Base-by-base conservation (phyloP, 2,888 invertebrate species). In the Sepiola atlantica region DNA sequence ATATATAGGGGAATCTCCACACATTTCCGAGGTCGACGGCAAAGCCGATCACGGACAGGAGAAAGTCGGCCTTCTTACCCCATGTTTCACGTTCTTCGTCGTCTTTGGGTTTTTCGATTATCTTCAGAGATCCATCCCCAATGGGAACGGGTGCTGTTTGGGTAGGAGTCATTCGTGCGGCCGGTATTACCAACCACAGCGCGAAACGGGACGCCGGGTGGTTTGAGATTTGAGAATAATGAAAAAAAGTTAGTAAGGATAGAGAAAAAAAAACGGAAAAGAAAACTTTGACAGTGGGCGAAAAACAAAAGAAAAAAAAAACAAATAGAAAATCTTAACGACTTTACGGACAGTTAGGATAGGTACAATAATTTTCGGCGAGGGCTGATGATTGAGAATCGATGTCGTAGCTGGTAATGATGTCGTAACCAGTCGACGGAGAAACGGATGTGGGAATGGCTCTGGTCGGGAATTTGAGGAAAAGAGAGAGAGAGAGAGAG, bases 21-120 rank as follows among this genome's bases (percentile, higher is more conserved):
- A 99, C 99, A 97, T 99, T 99, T 96, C 99, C 99, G 97, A 99
- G 98, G 97, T 99, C 99, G 97, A 99, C 99, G 95, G 99, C 99
- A 98, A 99, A 99, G 97, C 99, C 99, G 98, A 99, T 99, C 97
- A 99, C 99, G 94, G 99, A 99, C 96, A 99, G 98, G 97, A 99
- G 98, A 98, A 99, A 99, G 98, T 99, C 99, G 95, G 99, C 98
- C 98, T 99, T 99, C 98, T 98, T 97, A 97, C 98, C 98, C 99
- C 99, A 99, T 2, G 98, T 98, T 97, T 99, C 99, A 18, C 99
- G 94, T 93, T 96, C 96, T 12, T 94, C 94, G 35, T 95, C 95
- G 24, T 94, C 94, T 35, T 94, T 94, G 0, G 95, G 95, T 93
- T 95, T 96, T 93, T 96, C 96, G 45, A 95, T 95, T 54, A 96